Conservation (phyloP, 2,888 invertebrate species). For the Dicycla oo region DNA sequence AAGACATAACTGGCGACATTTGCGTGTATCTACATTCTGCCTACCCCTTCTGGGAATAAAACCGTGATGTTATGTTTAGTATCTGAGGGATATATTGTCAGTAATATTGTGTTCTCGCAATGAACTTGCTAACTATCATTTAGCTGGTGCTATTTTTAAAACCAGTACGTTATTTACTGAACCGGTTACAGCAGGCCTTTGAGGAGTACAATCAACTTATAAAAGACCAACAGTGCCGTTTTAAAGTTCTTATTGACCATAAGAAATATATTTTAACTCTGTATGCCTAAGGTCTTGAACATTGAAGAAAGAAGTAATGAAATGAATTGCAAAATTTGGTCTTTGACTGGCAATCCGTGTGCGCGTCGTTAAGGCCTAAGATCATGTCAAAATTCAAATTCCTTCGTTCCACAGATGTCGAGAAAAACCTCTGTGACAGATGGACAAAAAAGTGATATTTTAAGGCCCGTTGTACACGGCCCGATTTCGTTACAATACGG, state of each 20-base stretch:
- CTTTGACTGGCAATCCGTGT: too few species aligned
- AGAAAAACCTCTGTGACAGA: too few species aligned
- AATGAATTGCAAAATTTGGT: too few species aligned
- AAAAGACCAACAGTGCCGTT: slow-evolving; percentile 26
- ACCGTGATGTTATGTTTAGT: neutral
- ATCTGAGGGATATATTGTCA: neutral
- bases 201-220: slow-evolving; percentile 43
- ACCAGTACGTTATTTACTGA: slow-evolving; percentile 45
- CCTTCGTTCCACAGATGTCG: too few species aligned
- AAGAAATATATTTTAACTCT: slow-evolving; percentile 19
- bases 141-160: slow-evolving; percentile 55
- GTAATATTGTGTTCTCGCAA: slow-evolving; percentile 14
- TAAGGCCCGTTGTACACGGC: too few species aligned
- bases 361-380: too few species aligned
- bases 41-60: accelerated
- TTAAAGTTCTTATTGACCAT: slow-evolving; percentile 20
- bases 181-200: slow-evolving; percentile 42
- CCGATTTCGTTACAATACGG: too few species aligned
- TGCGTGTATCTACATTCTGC: neutral
- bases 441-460: too few species aligned
- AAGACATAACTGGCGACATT: neutral
- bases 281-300: neutral
- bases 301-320: too few species aligned
- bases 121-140: slow-evolving; percentile 39
- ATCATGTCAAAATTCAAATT: too few species aligned